These are phyloP conservation scores for Archips crataeganus DNA, from an alignment of 2,888 invertebrate genomes.

Conservation along the genomic window DNA sequence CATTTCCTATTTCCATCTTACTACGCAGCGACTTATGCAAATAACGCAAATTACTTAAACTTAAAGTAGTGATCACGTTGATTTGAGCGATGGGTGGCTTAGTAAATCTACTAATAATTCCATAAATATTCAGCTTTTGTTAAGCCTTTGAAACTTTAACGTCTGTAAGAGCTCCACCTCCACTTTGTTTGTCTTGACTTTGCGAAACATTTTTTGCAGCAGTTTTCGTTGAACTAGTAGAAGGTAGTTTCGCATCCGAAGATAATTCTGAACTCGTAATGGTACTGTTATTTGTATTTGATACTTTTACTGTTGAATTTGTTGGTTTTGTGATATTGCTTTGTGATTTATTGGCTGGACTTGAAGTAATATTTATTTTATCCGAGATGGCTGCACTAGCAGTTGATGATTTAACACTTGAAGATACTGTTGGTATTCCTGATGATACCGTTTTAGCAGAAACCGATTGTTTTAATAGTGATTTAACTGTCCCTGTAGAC, in stretches of 20 bases:
- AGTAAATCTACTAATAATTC: constrained; percentile 4
- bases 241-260: constrained; percentile 39
- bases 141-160: constrained; percentile 46
- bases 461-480: constrained; percentile 10
- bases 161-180: constrained; percentile 52
- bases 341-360: constrained; percentile 16
- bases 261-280: constrained; percentile 34
- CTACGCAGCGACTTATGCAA: not conserved
- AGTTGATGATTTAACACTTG: constrained; percentile 12
- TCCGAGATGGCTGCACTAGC: not conserved
- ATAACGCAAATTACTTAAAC: constrained; percentile 6
- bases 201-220: constrained; percentile 37
- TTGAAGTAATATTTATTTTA: constrained; percentile 4
- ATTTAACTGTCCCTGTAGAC: not conserved
- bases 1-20: not conserved
- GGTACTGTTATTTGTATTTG: constrained; percentile 33
- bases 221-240: constrained; percentile 42
- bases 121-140: constrained; percentile 1
- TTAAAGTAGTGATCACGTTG: constrained; percentile 16
- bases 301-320: constrained; percentile 36
- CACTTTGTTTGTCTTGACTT: constrained; percentile 52
- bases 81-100: constrained; percentile 20
- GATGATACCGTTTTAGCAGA: constrained; percentile 24
- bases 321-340: constrained; percentile 1
- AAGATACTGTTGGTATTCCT: constrained; percentile 10